These are phyloP conservation scores for Sparus aurata DNA, from an alignment of 2,797 vertebrate genomes.

Conservation along the genomic window DNA sequence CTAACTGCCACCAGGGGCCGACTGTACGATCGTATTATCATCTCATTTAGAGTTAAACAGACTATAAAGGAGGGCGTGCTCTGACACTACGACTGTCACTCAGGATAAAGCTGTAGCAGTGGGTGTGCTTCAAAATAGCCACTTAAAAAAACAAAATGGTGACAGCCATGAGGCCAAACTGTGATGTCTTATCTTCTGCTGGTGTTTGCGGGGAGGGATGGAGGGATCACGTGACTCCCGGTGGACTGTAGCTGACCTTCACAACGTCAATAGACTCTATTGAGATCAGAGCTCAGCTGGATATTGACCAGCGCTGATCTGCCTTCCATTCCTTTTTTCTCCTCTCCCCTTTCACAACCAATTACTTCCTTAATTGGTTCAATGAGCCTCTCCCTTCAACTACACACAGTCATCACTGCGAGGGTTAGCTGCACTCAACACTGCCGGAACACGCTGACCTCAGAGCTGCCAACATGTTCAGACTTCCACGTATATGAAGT, in stretches of 20 bases:
- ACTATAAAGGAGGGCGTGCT: too few relatives aligned
- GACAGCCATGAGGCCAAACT: too few relatives aligned
- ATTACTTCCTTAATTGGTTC: slow-evolving; percentile 50
- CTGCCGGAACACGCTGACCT: neutral
- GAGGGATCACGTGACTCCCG: neutral
- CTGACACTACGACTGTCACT: too few relatives aligned
- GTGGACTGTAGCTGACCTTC: slow-evolving; percentile 51
- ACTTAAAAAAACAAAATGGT: too few relatives aligned
- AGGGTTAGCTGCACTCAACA: neutral
- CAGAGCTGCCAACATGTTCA: slow-evolving; percentile 8
- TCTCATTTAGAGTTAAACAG: too few relatives aligned
- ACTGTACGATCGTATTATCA: too few relatives aligned
- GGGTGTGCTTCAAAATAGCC: too few relatives aligned
- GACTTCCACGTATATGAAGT: too few relatives aligned
- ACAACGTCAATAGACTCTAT: slow-evolving; percentile 42
- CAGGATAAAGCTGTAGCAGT: too few relatives aligned
- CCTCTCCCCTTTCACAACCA: slow-evolving; percentile 42
- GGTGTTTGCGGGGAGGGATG: neutral
- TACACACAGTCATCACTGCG: slow-evolving; percentile 17
- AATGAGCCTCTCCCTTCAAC: slow-evolving; percentile 19
- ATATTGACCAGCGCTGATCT: slow-evolving; percentile 55
- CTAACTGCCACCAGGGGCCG: too few relatives aligned
- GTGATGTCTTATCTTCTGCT: neutral
- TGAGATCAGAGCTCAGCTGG: slow-evolving; percentile 35
- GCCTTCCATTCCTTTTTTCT: slow-evolving; percentile 33